Evolutionary conservation across 2,888 invertebrate genomes (phyloP).

Genomic region (Acanthosepion esculentum): DNA sequence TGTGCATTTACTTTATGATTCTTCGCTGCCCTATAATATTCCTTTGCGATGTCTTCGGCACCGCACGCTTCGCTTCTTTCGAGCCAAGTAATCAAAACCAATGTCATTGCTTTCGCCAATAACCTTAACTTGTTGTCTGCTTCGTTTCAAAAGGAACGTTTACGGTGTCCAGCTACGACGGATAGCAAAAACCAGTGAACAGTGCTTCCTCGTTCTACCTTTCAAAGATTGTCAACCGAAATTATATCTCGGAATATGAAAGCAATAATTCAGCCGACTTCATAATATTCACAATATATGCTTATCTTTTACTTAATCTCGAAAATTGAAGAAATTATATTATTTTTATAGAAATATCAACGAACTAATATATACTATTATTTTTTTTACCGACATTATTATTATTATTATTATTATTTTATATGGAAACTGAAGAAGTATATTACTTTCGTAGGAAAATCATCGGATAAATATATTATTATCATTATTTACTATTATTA

Average conservation of each 20-base stretch:
- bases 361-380: neutral
- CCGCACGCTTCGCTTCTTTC: neutral
- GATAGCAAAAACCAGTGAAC: neutral
- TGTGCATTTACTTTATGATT: neutral
- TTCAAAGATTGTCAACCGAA: neutral
- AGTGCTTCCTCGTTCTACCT: neutral
- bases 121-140: constrained; percentile 5
- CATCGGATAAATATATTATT: too few species aligned
- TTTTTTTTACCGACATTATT: too few species aligned
- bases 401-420: too few species aligned
- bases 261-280: neutral
- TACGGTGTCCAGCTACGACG: neutral
- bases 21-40: neutral
- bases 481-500: too few species aligned
- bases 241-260: neutral
- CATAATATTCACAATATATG: neutral
- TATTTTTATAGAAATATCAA: neutral
- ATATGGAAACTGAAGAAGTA: too few species aligned
- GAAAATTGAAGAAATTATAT: neutral
- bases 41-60: neutral
- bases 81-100: neutral
- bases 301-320: too few species aligned
- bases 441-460: too few species aligned
- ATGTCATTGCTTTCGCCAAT: neutral
- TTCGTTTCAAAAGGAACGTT: neutral